Percentiles rank a stretch among this genome's conserved stretches.
Conservation (phyloP, 2,888 invertebrate genomes). For the Ypsolopha scabrella region DNA sequence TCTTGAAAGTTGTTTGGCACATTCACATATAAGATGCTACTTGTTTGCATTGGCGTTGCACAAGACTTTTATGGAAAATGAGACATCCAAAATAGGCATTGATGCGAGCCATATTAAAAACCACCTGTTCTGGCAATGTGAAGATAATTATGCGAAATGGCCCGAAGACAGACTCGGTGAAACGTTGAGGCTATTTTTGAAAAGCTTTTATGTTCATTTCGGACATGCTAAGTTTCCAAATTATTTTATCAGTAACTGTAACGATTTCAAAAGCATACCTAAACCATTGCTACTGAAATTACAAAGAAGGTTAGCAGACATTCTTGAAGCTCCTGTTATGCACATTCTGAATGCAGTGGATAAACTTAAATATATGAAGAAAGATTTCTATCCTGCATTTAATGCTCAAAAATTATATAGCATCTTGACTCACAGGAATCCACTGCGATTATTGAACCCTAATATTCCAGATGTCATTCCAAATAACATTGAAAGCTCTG, state of each 20-base stretch:
- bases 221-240: conserved; percentile 74
- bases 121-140: conserved; percentile 83
- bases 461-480: conserved; percentile 30
- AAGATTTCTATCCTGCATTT: conserved; percentile 74
- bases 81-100: conserved; percentile 73
- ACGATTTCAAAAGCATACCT: conserved; percentile 79
- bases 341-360: conserved; percentile 77
- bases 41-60: conserved; percentile 77
- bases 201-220: conserved; percentile 72
- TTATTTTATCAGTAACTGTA: conserved; percentile 80
- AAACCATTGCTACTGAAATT: conserved; percentile 71
- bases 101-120: conserved; percentile 79
- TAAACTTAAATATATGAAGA: conserved; percentile 73
- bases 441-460: conserved; percentile 58
- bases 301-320: conserved; percentile 76
- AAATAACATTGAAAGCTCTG: conserved; percentile 34
- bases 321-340: conserved; percentile 79
- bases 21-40: conserved; percentile 78
- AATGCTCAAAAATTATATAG: conserved; percentile 71
- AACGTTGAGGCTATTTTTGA: conserved; percentile 72
- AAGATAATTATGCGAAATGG: conserved; percentile 78
- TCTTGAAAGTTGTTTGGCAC: conserved; percentile 78
- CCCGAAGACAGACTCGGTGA: conserved; percentile 80
- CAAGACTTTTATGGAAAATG: conserved; percentile 78
- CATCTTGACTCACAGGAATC: conserved; percentile 69